phyloP scores from a whole-genome alignment of 2,888 invertebrate genomes.

The Drosophila birchii region DNA sequence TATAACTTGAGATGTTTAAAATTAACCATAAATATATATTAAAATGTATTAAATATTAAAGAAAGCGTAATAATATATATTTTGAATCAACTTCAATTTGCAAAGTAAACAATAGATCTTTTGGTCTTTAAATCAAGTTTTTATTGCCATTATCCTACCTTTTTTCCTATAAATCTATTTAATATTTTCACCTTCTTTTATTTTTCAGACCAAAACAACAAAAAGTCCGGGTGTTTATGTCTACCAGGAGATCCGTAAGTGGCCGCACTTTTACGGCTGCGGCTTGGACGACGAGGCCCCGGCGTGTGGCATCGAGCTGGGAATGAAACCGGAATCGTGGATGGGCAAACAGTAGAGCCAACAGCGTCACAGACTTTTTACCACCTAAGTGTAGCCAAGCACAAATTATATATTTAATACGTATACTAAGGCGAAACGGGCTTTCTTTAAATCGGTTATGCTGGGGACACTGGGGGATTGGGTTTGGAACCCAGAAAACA shows the following conservation, averaged over 20 bases:
- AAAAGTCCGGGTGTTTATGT: constrained; percentile 86
- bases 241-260: constrained; percentile 85
- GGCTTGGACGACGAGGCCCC: constrained; percentile 68
- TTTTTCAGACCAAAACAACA: constrained; percentile 82
- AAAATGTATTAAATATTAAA: no score
- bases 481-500: constrained; percentile 31
- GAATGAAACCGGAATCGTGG: constrained; percentile 78
- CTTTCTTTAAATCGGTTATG: constrained; percentile 47
- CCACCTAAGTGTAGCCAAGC: constrained; percentile 28
- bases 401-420: constrained; percentile 40
- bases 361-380: constrained; percentile 32
- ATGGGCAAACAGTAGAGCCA: constrained; percentile 61
- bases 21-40: not conserved
- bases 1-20: not conserved
- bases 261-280: constrained; percentile 85
- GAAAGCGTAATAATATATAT: no score
- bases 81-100: not conserved
- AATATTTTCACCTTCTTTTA: not conserved
- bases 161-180: not conserved
- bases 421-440: constrained; percentile 27
- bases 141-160: not conserved
- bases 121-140: not conserved
- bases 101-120: not conserved
- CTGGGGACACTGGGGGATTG: constrained; percentile 9
- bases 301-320: constrained; percentile 82